Evolutionary conservation across 2,888 invertebrate genomes (phyloP).

Genomic region (Erebia ligea): DNA sequence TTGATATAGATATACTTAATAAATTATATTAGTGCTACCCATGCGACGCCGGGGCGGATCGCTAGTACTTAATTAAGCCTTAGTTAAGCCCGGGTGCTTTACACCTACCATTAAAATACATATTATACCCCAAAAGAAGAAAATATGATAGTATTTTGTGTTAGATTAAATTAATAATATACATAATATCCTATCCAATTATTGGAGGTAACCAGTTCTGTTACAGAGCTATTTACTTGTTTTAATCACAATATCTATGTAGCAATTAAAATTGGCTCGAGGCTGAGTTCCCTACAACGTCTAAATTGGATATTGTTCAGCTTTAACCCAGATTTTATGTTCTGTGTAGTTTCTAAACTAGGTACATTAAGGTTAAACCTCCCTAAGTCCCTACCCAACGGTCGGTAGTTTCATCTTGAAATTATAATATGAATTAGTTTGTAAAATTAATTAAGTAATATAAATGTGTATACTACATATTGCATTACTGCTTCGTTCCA

Average conservation of each 20-base stretch:
- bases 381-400: neutral
- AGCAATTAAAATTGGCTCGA: constrained; percentile 24
- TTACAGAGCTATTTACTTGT: constrained; percentile 13
- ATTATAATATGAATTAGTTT: constrained; percentile 16
- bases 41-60: no score
- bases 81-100: no score
- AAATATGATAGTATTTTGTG: neutral
- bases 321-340: constrained; percentile 26
- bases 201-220: neutral
- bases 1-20: no score
- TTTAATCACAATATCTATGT: constrained; percentile 18
- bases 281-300: constrained; percentile 18
- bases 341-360: constrained; percentile 20
- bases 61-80: no score
- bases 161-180: neutral
- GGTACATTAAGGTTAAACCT: constrained; percentile 4
- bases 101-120: no score
- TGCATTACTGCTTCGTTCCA: no score
- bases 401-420: constrained; percentile 8
- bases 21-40: no score
- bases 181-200: neutral
- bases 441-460: no score
- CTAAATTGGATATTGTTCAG: constrained; percentile 26
- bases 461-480: no score
- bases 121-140: neutral